Conservation (phyloP, 2,113 vertebrate genomes). For the Percina caprodes region DNA sequence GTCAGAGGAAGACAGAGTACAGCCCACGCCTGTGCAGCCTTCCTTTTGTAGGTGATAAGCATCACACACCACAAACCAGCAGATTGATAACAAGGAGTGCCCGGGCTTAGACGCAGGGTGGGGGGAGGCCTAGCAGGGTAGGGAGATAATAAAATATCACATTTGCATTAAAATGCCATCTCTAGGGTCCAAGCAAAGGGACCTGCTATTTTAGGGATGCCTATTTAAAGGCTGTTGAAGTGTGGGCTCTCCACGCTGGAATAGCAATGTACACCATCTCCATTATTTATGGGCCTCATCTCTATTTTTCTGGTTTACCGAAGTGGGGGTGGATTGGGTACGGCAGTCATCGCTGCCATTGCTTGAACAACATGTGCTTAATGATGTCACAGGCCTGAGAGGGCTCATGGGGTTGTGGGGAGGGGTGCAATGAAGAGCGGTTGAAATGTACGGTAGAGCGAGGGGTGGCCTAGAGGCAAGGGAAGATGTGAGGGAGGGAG, state of each 20-base stretch:
- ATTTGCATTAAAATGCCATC: constrained; percentile 83
- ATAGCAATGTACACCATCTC: constrained; percentile 81
- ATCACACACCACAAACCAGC: constrained; percentile 60
- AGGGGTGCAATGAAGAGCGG: constrained; percentile 29
- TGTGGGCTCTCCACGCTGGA: constrained; percentile 81
- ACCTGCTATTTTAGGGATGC: constrained; percentile 82
- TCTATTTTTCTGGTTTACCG: constrained; percentile 85
- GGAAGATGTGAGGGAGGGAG: constrained; percentile 26
- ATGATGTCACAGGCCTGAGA: constrained; percentile 78
- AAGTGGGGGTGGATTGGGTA: constrained; percentile 64
- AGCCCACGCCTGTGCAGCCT: constrained; percentile 42
- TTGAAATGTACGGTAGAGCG: constrained; percentile 32
- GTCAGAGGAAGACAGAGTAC: constrained; percentile 46
- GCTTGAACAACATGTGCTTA: constrained; percentile 71
- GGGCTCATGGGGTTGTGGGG: constrained; percentile 37
- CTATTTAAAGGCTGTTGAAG: constrained; percentile 85
- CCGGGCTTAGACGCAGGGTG: constrained; percentile 23
- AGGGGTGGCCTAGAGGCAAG: constrained; percentile 18
- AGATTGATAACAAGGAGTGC: constrained; percentile 65
- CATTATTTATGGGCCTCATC: constrained; percentile 87
- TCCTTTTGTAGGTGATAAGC: constrained; percentile 58
- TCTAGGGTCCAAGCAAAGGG: constrained; percentile 63
- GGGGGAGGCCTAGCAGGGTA: constrained; percentile 13
- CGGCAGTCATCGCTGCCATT: constrained; percentile 73
- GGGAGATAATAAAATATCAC: constrained; percentile 77